Conservation (phyloP, 1,140 invertebrate genomes). For the Cylas formicarius region DNA sequence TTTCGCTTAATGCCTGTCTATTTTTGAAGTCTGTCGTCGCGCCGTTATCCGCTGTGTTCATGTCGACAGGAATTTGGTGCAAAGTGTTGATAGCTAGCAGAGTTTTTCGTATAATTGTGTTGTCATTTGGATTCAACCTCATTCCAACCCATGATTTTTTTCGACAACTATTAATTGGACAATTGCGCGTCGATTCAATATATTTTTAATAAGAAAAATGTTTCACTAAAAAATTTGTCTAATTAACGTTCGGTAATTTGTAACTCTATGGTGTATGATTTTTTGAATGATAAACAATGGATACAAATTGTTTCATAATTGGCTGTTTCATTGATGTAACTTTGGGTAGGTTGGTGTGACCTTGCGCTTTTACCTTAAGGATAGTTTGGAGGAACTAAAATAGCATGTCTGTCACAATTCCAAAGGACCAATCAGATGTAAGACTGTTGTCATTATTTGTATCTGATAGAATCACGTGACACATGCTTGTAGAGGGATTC, state of each 20-base stretch:
- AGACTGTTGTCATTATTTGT: too few species aligned
- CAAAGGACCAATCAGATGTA: too few species aligned
- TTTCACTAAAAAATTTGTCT: constrained; percentile 27
- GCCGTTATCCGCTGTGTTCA: too few species aligned
- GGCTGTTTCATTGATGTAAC: constrained; percentile 31
- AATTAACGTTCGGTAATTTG: constrained; percentile 35
- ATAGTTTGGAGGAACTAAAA: too few species aligned
- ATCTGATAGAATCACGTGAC: too few species aligned
- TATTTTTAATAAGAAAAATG: constrained; percentile 24
- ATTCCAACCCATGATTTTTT: constrained; percentile 29
- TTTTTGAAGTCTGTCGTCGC: too few species aligned
- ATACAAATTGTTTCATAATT: constrained; percentile 41
- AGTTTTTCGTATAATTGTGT: constrained; percentile 26
- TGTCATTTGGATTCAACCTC: constrained; percentile 28
- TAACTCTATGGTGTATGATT: constrained; percentile 39
- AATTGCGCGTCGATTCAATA: constrained; percentile 22
- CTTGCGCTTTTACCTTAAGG: too few species aligned
- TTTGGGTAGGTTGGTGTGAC: too few species aligned
- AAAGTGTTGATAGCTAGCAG: constrained; percentile 9
- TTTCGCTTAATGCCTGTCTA: too few species aligned
- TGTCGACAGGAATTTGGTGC: too few species aligned
- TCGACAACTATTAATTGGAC: constrained; percentile 15
- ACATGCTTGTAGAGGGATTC: too few species aligned
- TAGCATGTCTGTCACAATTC: too few species aligned
- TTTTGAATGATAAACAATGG: constrained; percentile 40